Evolutionary conservation across 2,113 vertebrate genomes (phyloP), one percentile per base, ranked within the genome.

Genomic region (Protobothrops mucrosquamatus): DNA sequence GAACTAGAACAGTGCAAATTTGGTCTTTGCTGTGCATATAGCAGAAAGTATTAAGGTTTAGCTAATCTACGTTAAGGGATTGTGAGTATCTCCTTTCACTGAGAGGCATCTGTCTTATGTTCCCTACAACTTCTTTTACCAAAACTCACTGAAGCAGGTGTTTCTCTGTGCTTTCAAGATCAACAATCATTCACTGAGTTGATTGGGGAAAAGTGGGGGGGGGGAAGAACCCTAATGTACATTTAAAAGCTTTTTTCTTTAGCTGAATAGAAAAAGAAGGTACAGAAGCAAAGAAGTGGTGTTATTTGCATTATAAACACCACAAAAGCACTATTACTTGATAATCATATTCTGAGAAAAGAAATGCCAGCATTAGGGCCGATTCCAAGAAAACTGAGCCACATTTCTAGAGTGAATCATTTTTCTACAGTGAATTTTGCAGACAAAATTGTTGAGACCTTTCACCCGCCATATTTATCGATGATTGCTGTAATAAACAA

Each of bases 401-500:
- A 87, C 54, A 1, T 91, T 22, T 9, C 57, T 3, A 9, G n/a
- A 4, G 34, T 48, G 48, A 94, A 3, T 29, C 55, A 59, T 64
- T 91, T 90, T 52, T 91, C n/a, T 85, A 20, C 9, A 89, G 14
- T 2, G 85, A 24, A 51, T 43, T 95, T 89, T 91, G 15, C 48
- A 91, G 26, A 6, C 23, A 89, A 0, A 57, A 92, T 18, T 86
- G 1, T 64, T 87, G 91, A 92, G 52, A 52, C 22, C 48, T 93
- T 91, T 92, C 34, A 6, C 14, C 39, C 4, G 6, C n/a, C 43
- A 93, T 89, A 91, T 88, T 88, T 39, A 22, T 86, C 87, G 23
- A 85, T 9, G n/a, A 92, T 94, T 20, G 92, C 15, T 88, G 10
- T 20, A 39, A 85, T 29, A 95, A 87, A 89, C 18, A 92, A 26